Evolutionary conservation across 2,888 invertebrate species (phyloP), one percentile per base, ranked within the genome.

Genomic region (Eumacrocentrus americanus): DNA sequence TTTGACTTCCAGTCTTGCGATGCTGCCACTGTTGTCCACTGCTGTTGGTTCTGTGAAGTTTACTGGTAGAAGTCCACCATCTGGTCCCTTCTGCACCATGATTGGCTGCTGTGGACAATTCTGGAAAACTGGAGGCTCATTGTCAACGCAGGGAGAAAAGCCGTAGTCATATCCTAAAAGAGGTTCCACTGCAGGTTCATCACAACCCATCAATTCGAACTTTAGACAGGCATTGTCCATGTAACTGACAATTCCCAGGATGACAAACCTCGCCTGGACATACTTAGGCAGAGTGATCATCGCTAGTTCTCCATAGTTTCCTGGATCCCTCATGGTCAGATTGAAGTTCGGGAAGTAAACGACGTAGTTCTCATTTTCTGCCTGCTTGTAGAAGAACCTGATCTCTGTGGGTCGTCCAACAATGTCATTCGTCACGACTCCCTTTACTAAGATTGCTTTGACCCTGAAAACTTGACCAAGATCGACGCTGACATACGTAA

Each of bases 261-360:
- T 95, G 6, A 97, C 94, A 78, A 95, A 96, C 74, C 96, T 86
- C 1, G 96, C 96, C 81, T 94, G 91, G 0, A 98, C 94, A 71
- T 92, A 95, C 80, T 95, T 94, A 0, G 96, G 95, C 54, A 98
- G 78, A 0, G 95, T 94, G 66, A 98, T 96, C 91, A 96, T 95
- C 0, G 97, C 95, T 57, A 98, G 82, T 83, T 96, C 96, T 56
- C 97, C 97, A 76, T 96, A 98, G 81, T 97, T 94, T 72, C 95
- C 95, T n/a, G 95, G 95, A 79, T 95, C 95, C 70, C 95, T 85
- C 90, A 94, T 94, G 0, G 95, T 95, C 47, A 95, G 82, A 80
- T 95, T 96, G 79, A 95, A 95, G 77, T 97, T 97, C 48, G 97
- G 96, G 85, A 95, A 97, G 76, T 97, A 97, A 0, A 97, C 95